Percentiles rank a stretch among this genome's conserved stretches.
phyloP scores from a whole-genome alignment of 2,113 vertebrate genomes.

The Lycocorax pyrrhopterus region DNA sequence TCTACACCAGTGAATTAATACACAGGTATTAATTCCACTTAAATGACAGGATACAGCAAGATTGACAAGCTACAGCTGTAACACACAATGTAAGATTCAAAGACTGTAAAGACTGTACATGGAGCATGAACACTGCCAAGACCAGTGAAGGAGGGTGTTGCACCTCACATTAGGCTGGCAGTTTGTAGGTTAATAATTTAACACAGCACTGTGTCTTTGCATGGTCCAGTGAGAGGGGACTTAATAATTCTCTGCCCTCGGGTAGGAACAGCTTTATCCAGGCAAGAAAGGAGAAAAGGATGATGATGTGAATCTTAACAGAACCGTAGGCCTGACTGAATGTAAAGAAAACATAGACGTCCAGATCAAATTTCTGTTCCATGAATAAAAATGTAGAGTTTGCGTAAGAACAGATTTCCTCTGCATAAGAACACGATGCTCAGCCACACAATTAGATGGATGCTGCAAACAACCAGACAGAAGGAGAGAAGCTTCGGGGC shows the following conservation, averaged over 20 bases:
- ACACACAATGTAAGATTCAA: neutral
- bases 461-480: neutral
- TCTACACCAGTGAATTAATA: neutral
- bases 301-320: neutral
- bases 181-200: neutral
- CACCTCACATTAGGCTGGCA: neutral
- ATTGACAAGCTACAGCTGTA: neutral
- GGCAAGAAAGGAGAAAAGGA: neutral
- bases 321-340: fast-evolving
- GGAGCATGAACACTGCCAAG: neutral
- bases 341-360: neutral
- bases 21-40: neutral
- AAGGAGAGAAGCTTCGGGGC: neutral
- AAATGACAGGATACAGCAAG: neutral
- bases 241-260: neutral
- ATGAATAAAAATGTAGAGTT: neutral
- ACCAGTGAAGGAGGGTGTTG: neutral
- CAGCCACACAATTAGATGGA: neutral
- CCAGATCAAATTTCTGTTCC: neutral
- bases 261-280: neutral
- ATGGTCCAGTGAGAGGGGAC: neutral
- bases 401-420: neutral
- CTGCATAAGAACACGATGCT: neutral
- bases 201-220: neutral
- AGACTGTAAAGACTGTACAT: neutral